These are phyloP conservation scores for Lasioglossum figueresi DNA, from an alignment of 2,888 invertebrate genomes.

Conservation along the genomic window DNA sequence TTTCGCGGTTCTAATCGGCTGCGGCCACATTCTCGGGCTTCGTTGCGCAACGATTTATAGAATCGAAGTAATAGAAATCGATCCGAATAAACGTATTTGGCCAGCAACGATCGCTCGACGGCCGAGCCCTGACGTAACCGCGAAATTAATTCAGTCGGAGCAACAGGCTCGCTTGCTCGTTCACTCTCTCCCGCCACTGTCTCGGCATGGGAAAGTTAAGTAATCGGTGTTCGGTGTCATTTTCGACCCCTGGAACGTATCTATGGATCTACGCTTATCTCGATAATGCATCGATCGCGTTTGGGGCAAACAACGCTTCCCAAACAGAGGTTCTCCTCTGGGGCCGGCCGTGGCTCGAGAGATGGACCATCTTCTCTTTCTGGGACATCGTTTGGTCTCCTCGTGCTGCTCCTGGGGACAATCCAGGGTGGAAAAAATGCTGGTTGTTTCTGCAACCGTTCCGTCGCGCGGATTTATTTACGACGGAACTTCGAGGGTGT, in stretches of 20 bases:
- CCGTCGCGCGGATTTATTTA: not conserved
- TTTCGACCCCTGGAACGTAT: slow-evolving; percentile 28
- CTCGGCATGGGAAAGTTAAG: slow-evolving; percentile 75
- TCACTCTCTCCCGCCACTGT: slow-evolving; percentile 42
- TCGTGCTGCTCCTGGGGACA: too few species aligned
- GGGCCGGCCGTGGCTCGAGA: too few species aligned
- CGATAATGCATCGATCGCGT: not conserved
- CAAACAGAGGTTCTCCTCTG: too few species aligned
- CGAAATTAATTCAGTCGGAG: slow-evolving; percentile 77
- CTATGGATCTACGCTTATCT: not conserved
- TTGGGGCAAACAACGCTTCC: too few species aligned
- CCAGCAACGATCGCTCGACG: slow-evolving; percentile 39
- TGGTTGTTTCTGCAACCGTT: not conserved
- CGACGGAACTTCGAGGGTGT: not conserved
- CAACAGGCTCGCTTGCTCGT: slow-evolving; percentile 69
- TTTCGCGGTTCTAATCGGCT: not conserved
- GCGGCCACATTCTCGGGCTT: not conserved
- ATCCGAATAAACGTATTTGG: slow-evolving; percentile 49
- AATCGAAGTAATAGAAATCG: slow-evolving; percentile 38
- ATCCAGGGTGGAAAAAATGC: too few species aligned
- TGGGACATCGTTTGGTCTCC: too few species aligned
- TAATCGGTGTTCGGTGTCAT: not conserved
- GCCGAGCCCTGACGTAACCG: slow-evolving; percentile 73
- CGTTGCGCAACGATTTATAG: slow-evolving; percentile 22
- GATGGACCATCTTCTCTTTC: too few species aligned